These are phyloP conservation scores for Pedionomus torquatus DNA, from an alignment of 2,113 vertebrate genomes.

Conservation along the genomic window DNA sequence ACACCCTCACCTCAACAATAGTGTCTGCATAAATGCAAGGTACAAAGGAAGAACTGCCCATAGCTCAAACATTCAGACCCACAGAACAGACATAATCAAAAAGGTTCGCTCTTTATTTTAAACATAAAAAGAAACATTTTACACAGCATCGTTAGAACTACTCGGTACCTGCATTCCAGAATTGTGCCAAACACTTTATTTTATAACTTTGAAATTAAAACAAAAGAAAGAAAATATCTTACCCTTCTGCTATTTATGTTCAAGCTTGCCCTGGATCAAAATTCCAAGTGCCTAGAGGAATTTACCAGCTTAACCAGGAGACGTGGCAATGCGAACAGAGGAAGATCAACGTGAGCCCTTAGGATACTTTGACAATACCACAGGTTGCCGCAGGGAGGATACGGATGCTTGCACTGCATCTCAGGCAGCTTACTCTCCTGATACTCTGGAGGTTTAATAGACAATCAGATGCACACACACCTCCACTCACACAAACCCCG, in stretches of 20 bases:
- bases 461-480: conserved; percentile 33
- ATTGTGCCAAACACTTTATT: conserved; percentile 56
- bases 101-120: conserved; percentile 71
- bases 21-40: background rate
- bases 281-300: conserved; percentile 47
- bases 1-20: background rate
- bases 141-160: conserved; percentile 57
- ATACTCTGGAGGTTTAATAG: conserved; percentile 35
- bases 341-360: conserved; percentile 63
- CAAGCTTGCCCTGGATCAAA: conserved; percentile 23
- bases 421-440: conserved; percentile 33
- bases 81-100: conserved; percentile 58
- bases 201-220: conserved; percentile 49
- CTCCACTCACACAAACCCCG: conserved; percentile 45
- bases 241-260: conserved; percentile 38
- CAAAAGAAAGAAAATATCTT: conserved; percentile 31
- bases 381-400: conserved; percentile 42
- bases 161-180: conserved; percentile 65
- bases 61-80: background rate
- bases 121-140: conserved; percentile 70
- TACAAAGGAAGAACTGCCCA: background rate
- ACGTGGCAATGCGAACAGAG: conserved; percentile 41
- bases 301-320: conserved; percentile 50
- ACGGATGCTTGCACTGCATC: conserved; percentile 15
- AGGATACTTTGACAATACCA: conserved; percentile 60